These are phyloP conservation scores for Macropis europaea DNA, from an alignment of 2,888 invertebrate genomes.

Conservation along the genomic window DNA sequence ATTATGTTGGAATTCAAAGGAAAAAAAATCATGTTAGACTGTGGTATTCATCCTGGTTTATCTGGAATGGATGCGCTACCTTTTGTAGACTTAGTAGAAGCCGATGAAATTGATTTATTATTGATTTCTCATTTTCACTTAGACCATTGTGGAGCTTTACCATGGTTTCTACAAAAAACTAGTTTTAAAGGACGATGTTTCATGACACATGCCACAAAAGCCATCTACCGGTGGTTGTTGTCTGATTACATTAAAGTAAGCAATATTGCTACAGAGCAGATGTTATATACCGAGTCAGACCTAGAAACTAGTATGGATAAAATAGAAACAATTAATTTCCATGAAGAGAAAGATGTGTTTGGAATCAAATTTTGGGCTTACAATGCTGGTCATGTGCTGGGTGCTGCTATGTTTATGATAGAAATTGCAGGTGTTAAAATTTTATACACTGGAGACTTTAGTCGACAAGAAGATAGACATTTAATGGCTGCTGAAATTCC, in stretches of 20 bases:
- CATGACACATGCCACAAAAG: conserved; percentile 99
- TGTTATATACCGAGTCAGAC: conserved; percentile 98
- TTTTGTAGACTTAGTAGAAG: conserved; percentile 98
- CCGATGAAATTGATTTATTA: conserved; percentile 97
- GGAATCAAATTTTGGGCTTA: conserved; percentile 99
- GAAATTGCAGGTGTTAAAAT: conserved; percentile 99
- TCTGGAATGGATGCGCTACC: conserved; percentile 98
- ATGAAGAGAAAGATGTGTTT: conserved; percentile 98
- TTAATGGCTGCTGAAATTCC: conserved; percentile 99
- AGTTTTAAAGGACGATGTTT: conserved; percentile 98
- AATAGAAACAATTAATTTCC: conserved; percentile 98
- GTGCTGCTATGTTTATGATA: conserved; percentile 99
- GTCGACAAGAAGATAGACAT: conserved; percentile 98
- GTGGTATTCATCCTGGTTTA: conserved; percentile 98
- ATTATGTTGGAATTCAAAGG: conserved; percentile 99
- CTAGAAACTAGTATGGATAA: conserved; percentile 99
- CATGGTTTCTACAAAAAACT: conserved; percentile 98
- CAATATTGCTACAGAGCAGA: conserved; percentile 97
- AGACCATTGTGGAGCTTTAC: conserved; percentile 98
- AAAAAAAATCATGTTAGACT: conserved; percentile 99
- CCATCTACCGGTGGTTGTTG: conserved; percentile 98
- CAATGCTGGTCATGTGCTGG: conserved; percentile 98
- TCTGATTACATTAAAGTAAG: conserved; percentile 99
- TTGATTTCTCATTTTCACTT: conserved; percentile 98
- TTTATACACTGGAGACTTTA: conserved; percentile 99